A percentile compares a stretch with the other conserved stretches of the same genome.
phyloP scores from a whole-genome alignment of 1,140 invertebrate species.

The Metopolophium dirhodum region DNA sequence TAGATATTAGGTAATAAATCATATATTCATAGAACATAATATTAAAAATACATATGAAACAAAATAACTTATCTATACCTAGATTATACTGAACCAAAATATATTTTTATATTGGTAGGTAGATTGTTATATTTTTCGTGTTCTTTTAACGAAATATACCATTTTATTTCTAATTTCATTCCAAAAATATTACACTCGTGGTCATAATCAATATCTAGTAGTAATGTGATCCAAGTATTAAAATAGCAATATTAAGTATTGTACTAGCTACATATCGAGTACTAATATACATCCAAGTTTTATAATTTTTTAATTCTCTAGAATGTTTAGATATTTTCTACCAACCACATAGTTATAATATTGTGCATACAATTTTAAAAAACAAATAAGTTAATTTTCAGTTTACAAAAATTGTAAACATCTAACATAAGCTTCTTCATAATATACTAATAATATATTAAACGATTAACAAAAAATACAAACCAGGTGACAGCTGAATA shows the following conservation, averaged over 20 bases:
- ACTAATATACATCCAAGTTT: neutral
- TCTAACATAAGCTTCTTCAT: neutral
- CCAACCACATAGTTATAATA: no score
- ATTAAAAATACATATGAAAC: no score
- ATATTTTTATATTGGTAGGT: neutral
- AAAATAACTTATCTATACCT: no score
- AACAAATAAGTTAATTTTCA: neutral
- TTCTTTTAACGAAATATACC: neutral
- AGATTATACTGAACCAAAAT: neutral
- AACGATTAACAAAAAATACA: neutral
- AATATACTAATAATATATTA: neutral
- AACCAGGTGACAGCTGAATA: neutral
- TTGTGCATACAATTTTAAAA: neutral
- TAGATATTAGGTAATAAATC: no score
- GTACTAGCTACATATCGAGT: neutral
- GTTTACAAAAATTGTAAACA: neutral
- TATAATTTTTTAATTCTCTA: neutral
- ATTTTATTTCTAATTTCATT: neutral
- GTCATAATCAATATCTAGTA: neutral
- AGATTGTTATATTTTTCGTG: neutral
- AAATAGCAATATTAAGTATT: no score
- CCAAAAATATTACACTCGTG: neutral
- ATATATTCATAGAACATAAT: no score
- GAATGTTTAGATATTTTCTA: no score
- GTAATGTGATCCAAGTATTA: neutral